These are phyloP conservation scores for Caenorhabditis japonica DNA, from an alignment of 2,888 invertebrate species.

Conservation along the genomic window DNA sequence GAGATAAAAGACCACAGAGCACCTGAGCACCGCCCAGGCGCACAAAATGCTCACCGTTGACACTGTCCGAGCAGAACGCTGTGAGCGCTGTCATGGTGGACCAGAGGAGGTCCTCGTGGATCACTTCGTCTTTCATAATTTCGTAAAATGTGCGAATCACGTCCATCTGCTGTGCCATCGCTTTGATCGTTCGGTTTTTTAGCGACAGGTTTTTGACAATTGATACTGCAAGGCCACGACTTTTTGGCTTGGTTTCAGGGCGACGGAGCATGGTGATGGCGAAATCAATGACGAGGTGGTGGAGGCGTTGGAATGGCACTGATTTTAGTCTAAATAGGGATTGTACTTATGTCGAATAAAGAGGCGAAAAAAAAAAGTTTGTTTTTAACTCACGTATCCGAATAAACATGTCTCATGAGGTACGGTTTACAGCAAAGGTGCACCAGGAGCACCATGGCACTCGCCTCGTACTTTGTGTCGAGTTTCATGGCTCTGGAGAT, in stretches of 20 bases:
- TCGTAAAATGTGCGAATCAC: constrained; percentile 9
- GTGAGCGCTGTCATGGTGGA: constrained; percentile 40
- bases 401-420: constrained; percentile 18
- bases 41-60: constrained; percentile 27
- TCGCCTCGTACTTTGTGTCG: constrained; percentile 28
- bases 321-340: background rate
- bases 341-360: too few species aligned
- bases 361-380: too few species aligned
- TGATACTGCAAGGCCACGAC: constrained; percentile 28
- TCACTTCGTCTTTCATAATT: constrained; percentile 29
- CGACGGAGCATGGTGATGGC: constrained; percentile 4
- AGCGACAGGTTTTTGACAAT: constrained; percentile 33
- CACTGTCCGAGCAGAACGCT: constrained; percentile 7
- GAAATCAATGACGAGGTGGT: constrained; percentile 12
- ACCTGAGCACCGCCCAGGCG: constrained; percentile 36
- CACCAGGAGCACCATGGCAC: constrained; percentile 25
- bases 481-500: constrained; percentile 9
- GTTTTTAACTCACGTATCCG: background rate
- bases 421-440: constrained; percentile 40
- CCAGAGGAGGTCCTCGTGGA: constrained; percentile 49
- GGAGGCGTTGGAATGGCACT: background rate
- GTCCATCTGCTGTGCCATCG: constrained; percentile 10
- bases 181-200: constrained; percentile 8
- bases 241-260: constrained; percentile 21
- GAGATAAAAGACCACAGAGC: constrained; percentile 25